Conservation (phyloP, 2,797 vertebrate species). For the Oreochromis grahami region DNA sequence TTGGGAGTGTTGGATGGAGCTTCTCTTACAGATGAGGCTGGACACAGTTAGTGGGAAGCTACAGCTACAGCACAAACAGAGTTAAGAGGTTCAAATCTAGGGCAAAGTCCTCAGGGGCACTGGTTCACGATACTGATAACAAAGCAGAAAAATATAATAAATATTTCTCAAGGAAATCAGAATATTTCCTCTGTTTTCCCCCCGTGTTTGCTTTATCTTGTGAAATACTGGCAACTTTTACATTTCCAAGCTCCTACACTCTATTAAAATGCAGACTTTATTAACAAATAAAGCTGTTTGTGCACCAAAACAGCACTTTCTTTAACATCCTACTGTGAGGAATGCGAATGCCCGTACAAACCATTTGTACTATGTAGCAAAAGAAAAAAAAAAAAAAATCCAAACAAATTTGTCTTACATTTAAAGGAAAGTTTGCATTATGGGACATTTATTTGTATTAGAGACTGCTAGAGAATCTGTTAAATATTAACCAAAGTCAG, state of each 20-base stretch:
- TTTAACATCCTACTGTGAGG: background rate
- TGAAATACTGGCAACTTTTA: background rate
- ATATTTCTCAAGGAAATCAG: background rate
- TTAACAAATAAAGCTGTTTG: background rate
- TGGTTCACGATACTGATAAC: background rate
- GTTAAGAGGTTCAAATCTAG: background rate
- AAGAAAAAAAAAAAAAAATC: background rate
- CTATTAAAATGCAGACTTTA: background rate
- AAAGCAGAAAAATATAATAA: background rate
- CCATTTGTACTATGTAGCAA: background rate
- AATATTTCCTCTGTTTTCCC: background rate
- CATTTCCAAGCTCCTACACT: background rate
- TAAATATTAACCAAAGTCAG: background rate
- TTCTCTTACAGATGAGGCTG: background rate
- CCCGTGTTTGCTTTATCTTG: background rate
- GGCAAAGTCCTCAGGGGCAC: background rate
- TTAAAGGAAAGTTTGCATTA: background rate
- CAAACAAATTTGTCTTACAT: background rate
- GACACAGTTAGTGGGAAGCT: background rate
- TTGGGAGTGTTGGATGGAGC: background rate
- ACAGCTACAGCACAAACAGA: background rate
- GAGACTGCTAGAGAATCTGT: background rate
- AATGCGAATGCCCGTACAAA: rapidly evolving
- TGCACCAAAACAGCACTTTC: background rate
- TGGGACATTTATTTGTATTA: background rate